Conservation (phyloP, 2,888 invertebrate genomes). For the Microctonus hyperodae region DNA sequence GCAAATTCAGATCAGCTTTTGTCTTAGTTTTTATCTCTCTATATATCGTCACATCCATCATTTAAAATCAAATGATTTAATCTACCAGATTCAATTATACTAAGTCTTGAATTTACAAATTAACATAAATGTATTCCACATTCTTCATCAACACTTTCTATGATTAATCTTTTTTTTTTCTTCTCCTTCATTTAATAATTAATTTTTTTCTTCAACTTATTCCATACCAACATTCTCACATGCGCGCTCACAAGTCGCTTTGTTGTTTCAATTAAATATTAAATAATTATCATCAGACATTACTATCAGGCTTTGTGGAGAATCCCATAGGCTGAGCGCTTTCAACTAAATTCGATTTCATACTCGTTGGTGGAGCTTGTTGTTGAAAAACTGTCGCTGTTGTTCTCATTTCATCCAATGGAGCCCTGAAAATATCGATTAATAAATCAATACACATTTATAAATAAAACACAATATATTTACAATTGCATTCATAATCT, state of each 20-base stretch:
- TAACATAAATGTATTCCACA: neutral
- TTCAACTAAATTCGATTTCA: constrained; percentile 79
- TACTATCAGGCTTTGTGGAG: constrained; percentile 75
- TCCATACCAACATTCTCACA: neutral
- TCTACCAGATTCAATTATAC: neutral
- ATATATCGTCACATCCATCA: neutral
- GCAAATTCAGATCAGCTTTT: neutral
- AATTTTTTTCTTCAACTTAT: neutral
- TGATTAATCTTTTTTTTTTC: neutral
- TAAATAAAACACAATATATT: neutral
- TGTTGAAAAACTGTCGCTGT: constrained; percentile 66
- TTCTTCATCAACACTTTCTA: too few relatives aligned
- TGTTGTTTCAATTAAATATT: constrained; percentile 23
- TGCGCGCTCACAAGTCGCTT: neutral
- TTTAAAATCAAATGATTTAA: neutral
- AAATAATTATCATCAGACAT: constrained; percentile 66
- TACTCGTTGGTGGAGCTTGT: constrained; percentile 65
- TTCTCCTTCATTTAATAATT: neutral
- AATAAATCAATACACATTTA: neutral
- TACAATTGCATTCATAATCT: neutral
- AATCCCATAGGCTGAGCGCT: constrained; percentile 84
- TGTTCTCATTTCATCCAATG: constrained; percentile 81
- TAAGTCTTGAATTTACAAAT: neutral
- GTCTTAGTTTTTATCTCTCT: neutral
- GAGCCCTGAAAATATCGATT: constrained; percentile 69